A percentile compares a stretch with the other conserved stretches of the same genome.
Evolutionary conservation across 2,888 invertebrate species (phyloP).

Genomic region (Yponomeuta sedellus): DNA sequence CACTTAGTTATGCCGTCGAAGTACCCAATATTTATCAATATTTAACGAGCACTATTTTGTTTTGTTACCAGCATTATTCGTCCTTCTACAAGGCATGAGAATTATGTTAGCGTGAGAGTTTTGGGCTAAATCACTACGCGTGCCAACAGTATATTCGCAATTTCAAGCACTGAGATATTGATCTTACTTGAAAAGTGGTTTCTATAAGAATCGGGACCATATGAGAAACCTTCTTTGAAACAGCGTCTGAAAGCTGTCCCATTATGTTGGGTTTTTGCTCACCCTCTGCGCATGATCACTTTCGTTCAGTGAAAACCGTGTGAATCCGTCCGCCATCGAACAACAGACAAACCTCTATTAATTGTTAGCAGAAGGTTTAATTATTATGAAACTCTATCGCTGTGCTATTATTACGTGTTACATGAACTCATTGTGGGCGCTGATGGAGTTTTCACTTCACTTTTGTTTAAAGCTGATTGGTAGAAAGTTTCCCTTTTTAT

Average conservation of each 20-base stretch:
- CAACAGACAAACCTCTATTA: constrained; percentile 6
- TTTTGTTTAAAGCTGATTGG: constrained; percentile 8
- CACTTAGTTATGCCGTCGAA: no score
- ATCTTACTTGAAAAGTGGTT: background rate
- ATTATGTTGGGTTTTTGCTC: constrained; percentile 26
- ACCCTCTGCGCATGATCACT: constrained; percentile 36
- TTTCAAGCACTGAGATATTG: no score
- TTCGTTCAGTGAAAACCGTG: constrained; percentile 55
- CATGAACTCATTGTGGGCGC: constrained; percentile 3
- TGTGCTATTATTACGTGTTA: background rate
- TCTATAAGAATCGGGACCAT: background rate
- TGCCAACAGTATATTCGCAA: no score
- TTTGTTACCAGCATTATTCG: no score
- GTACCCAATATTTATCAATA: no score
- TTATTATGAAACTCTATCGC: constrained; percentile 13
- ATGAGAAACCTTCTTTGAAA: constrained; percentile 3
- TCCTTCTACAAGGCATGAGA: no score
- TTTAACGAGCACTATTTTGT: no score
- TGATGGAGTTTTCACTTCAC: constrained; percentile 4
- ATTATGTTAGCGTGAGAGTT: no score
- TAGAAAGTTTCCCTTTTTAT: constrained; percentile 8
- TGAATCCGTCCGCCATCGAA: constrained; percentile 26
- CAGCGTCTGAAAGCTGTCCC: background rate
- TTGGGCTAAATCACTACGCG: no score
- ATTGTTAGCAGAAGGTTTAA: constrained; percentile 11